Percentiles rank a stretch among this genome's conserved stretches.
Conservation (phyloP, 1,140 invertebrate species). For the Arion vulgaris region DNA sequence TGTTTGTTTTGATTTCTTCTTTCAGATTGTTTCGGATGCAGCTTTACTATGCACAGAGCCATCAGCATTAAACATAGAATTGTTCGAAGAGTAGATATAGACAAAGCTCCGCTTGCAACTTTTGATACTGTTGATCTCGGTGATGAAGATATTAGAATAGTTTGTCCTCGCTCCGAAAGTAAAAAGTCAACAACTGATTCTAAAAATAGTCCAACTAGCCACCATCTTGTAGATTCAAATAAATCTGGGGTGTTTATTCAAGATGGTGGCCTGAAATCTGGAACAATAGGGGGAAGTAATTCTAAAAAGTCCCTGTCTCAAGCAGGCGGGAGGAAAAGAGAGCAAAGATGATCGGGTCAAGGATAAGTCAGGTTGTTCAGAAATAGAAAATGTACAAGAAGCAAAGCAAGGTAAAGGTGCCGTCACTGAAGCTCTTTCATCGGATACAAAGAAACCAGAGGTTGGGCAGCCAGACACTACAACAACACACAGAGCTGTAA, state of each 20-base stretch:
- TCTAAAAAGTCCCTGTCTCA: constrained; percentile 39
- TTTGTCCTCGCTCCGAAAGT: neutral
- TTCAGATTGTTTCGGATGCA: constrained; percentile 17
- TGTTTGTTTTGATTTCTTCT: no score
- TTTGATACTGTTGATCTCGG: constrained; percentile 69
- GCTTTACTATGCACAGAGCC: constrained; percentile 44
- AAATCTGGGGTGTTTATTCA: constrained; percentile 30
- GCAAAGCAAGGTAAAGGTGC: neutral
- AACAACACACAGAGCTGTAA: neutral
- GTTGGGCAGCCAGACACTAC: neutral
- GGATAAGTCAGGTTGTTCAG: neutral
- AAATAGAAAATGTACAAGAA: constrained; percentile 12
- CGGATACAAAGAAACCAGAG: neutral
- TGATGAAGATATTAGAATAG: constrained; percentile 38
- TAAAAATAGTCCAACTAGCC: neutral
- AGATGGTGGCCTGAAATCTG: constrained; percentile 38
- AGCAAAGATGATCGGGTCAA: constrained; percentile 12
- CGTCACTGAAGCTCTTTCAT: neutral
- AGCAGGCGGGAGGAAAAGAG: constrained; percentile 27
- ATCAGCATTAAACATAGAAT: constrained; percentile 38
- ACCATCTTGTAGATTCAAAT: neutral
- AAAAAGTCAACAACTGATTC: neutral
- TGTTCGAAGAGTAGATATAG: constrained; percentile 30
- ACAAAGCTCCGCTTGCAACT: constrained; percentile 62
- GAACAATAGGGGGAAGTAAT: constrained; percentile 37